Conservation (phyloP, 35 echinoderm and acorn worm species). For the Stichopus chloronotus region DNA sequence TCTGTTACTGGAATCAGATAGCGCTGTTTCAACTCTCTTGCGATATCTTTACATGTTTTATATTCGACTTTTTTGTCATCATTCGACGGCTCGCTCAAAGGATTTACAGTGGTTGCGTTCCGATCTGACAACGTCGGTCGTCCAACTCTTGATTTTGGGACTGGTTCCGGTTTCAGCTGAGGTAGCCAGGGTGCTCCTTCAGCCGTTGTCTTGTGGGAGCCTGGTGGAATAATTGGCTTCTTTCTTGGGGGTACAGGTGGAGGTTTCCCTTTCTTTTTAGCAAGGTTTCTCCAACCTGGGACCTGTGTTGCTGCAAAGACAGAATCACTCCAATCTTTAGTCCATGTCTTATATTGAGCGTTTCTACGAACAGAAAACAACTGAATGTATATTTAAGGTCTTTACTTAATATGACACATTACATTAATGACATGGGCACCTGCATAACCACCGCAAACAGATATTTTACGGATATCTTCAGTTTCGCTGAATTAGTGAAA, state of each 20-base stretch:
- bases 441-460: too few species aligned
- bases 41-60: not conserved
- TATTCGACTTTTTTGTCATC: not conserved
- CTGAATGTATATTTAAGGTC: too few species aligned
- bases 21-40: not conserved
- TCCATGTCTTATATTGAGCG: too few species aligned
- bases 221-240: not conserved
- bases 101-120: not conserved
- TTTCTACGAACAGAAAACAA: too few species aligned
- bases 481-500: too few species aligned
- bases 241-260: not conserved
- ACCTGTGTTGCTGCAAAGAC: too few species aligned
- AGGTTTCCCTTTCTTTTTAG: not conserved
- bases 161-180: not conserved
- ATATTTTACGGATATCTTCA: too few species aligned
- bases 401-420: too few species aligned
- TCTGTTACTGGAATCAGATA: not conserved
- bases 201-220: not conserved
- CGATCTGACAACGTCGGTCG: not conserved
- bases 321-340: too few species aligned
- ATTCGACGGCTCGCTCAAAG: not conserved
- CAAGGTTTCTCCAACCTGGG: too few species aligned
- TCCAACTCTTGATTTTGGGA: not conserved
- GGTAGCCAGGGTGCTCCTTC: not conserved
- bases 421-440: too few species aligned